phyloP scores from a whole-genome alignment of 2,888 invertebrate genomes.

The Serrognathus titanus region DNA sequence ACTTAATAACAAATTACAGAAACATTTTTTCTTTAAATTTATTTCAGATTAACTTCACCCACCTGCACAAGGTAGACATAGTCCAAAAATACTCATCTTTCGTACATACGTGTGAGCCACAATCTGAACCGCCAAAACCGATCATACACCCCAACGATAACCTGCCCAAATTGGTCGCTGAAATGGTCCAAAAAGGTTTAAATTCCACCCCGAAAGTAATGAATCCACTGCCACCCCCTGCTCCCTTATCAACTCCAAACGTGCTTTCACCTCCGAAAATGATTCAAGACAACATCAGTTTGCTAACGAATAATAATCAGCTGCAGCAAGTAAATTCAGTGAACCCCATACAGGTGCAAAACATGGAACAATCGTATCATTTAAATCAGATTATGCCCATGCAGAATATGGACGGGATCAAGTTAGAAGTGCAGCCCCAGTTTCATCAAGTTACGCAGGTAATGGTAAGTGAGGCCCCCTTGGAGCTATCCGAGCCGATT shows the following conservation, averaged over 20 bases:
- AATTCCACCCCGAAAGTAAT: constrained; percentile 32
- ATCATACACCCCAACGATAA: constrained; percentile 35
- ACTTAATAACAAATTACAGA: background rate
- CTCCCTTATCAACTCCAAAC: background rate
- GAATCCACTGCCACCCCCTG: background rate
- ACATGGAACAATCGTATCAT: constrained; percentile 29
- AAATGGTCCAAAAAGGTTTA: constrained; percentile 42
- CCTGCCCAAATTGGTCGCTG: constrained; percentile 40
- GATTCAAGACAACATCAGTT: background rate
- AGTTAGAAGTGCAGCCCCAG: constrained; percentile 32
- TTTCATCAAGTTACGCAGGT: constrained; percentile 36
- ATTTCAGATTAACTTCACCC: constrained; percentile 45
- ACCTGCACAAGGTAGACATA: constrained; percentile 42
- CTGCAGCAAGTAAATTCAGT: background rate
- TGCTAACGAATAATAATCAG: background rate
- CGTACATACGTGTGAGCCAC: constrained; percentile 44
- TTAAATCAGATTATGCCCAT: constrained; percentile 32
- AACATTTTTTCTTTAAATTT: background rate
- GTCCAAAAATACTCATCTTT: constrained; percentile 39
- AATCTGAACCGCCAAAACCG: constrained; percentile 37
- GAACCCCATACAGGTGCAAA: constrained; percentile 25
- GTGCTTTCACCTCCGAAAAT: background rate
- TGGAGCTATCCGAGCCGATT: constrained; percentile 38
- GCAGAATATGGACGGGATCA: constrained; percentile 35
- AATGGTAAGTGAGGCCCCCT: constrained; percentile 34